Base-by-base conservation (phyloP, 2,797 vertebrate genomes). In the Malacoraja senta region DNA sequence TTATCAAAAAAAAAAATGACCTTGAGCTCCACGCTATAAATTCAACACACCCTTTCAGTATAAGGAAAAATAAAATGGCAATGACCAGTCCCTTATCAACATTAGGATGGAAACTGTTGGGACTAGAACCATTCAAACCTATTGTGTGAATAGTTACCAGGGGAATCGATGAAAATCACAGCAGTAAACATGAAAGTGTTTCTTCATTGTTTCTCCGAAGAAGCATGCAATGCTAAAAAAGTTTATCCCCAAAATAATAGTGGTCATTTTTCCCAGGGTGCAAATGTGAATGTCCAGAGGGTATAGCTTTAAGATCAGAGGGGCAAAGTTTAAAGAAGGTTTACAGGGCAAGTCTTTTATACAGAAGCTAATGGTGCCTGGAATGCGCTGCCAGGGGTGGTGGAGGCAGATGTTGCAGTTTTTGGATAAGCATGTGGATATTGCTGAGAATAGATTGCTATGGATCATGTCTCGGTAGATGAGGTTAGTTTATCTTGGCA, bases 1-100 rank as follows among this genome's bases (percentile, higher is more conserved):
- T 88, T 88, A 88, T 88, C 63, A 68, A 68, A 63, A 88, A 63
- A 53, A 53, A 88, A 38, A 38, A 88, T 19, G 84, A 88, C 84
- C 84, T 88, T 88, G 63, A 88, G 84, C 61, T 88, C 84, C 10
- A 88, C 63, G 13, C 84, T 68, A 88, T 88, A 88, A 88, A 88
- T 88, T 88, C n/a, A 88, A 88, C 63, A n/a, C 83, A 88, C 35
- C 84, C 84, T 88, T 88, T 65, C 63, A 88, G 8, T 88, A 1
- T 3, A 63, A 88, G 35, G n/a, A n/a, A 88, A 35, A 78, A 63
- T 53, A 53, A 88, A 68, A 19, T 88, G 63, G 84, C 84, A 68
- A 63, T 88, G 84, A 68, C 63, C 84, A 88, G 63, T 35, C 84
- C 65, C 63, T 68, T 88, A 65, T 88, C 61, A 68, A 12, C 63